Percentiles rank a stretch among this genome's conserved stretches.
These are phyloP conservation scores for Agrotis segetum DNA, from an alignment of 2,888 invertebrate genomes.

Conservation along the genomic window DNA sequence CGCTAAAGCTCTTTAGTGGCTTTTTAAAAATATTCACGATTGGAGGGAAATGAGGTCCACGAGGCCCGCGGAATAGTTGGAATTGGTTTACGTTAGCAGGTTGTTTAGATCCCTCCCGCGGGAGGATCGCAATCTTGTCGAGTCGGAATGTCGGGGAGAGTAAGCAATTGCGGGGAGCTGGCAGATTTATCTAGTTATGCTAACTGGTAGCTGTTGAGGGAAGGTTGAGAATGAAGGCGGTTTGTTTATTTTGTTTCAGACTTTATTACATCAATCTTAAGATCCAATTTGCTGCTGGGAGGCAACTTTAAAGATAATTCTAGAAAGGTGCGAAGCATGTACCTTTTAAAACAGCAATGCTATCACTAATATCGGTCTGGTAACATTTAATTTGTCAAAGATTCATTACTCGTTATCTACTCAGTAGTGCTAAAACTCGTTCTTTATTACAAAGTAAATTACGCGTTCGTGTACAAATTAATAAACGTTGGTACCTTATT, in stretches of 20 bases:
- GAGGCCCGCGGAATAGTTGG: constrained; percentile 59
- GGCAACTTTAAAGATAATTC: background rate
- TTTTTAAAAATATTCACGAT: constrained; percentile 67
- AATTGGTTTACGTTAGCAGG: constrained; percentile 61
- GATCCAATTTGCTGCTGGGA: background rate
- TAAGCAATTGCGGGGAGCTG: constrained; percentile 49
- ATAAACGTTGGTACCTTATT: too few relatives aligned
- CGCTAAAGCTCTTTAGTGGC: constrained; percentile 64
- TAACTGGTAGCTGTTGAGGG: constrained; percentile 27
- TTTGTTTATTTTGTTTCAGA: constrained; percentile 10
- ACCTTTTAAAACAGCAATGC: background rate
- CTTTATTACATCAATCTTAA: background rate
- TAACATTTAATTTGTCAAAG: too few relatives aligned
- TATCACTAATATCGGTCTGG: background rate
- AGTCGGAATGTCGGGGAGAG: constrained; percentile 40
- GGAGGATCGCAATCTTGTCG: constrained; percentile 50
- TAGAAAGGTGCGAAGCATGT: background rate
- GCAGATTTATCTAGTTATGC: constrained; percentile 57
- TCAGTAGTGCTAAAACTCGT: too few relatives aligned
- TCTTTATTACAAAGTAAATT: too few relatives aligned
- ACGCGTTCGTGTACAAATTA: too few relatives aligned
- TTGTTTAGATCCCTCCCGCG: constrained; percentile 55
- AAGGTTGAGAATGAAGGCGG: background rate
- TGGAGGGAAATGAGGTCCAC: constrained; percentile 65
- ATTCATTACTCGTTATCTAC: too few relatives aligned